Evolutionary conservation across 1,140 invertebrate genomes (phyloP).

Genomic region (Solen grandis): DNA sequence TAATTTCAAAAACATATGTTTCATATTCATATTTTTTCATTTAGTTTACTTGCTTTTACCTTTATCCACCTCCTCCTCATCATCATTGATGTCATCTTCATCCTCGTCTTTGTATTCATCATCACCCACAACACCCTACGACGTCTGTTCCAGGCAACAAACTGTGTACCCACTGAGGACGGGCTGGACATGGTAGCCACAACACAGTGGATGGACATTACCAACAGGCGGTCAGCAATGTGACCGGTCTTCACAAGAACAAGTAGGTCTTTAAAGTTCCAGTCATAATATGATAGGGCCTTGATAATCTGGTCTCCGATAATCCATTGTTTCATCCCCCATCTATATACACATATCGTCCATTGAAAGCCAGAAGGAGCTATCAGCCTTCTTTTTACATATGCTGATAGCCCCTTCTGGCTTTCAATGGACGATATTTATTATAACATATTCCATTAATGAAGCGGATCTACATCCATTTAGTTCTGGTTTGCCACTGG

Average conservation of each 20-base stretch:
- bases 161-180: conserved; percentile 79
- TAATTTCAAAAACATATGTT: background rate
- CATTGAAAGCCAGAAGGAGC: too few species aligned
- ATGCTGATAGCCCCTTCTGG: too few species aligned
- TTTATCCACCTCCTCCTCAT: background rate
- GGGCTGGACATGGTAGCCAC: conserved; percentile 75
- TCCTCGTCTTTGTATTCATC: background rate
- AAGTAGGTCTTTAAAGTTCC: conserved; percentile 45
- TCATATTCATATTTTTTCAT: background rate
- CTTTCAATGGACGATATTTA: too few species aligned
- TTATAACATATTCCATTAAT: background rate
- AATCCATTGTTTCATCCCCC: background rate
- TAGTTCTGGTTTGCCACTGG: too few species aligned
- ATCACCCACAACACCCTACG: background rate
- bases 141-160: conserved; percentile 59
- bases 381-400: too few species aligned
- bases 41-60: background rate
- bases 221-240: conserved; percentile 84
- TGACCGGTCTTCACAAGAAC: conserved; percentile 80
- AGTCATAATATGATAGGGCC: background rate
- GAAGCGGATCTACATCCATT: background rate
- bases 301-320: background rate
- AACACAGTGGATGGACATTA: conserved; percentile 83
- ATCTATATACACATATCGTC: background rate
- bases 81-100: background rate